Conservation (phyloP, 2,888 invertebrate genomes). For the Limenitis camilla region DNA sequence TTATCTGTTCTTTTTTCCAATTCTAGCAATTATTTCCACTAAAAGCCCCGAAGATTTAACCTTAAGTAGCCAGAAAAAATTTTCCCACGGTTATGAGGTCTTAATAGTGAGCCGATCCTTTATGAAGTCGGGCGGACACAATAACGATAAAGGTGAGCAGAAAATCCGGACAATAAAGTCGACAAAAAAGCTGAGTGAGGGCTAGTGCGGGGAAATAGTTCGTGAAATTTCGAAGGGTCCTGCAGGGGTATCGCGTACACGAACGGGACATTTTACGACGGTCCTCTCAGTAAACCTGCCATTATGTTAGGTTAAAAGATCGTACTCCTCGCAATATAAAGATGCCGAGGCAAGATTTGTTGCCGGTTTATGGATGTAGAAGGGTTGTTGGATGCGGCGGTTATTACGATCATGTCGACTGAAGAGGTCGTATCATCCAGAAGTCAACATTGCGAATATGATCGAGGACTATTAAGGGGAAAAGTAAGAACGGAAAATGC, state of each 20-base stretch:
- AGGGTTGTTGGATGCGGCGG: constrained; percentile 68
- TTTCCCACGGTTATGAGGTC: constrained; percentile 74
- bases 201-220: constrained; percentile 72
- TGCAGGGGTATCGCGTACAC: constrained; percentile 38
- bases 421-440: constrained; percentile 66
- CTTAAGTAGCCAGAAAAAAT: constrained; percentile 22
- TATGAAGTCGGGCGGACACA: constrained; percentile 72
- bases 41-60: constrained; percentile 4
- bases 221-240: constrained; percentile 71
- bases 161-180: constrained; percentile 74
- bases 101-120: constrained; percentile 68
- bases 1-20: not conserved
- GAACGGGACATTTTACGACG: constrained; percentile 71
- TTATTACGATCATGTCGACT: constrained; percentile 70
- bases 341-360: constrained; percentile 73
- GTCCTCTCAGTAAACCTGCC: constrained; percentile 70
- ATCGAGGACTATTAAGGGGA: constrained; percentile 57
- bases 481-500: constrained; percentile 50
- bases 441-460: constrained; percentile 68
- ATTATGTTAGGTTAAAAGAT: constrained; percentile 74
- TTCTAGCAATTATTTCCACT: not conserved
- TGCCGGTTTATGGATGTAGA: constrained; percentile 68
- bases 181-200: constrained; percentile 68
- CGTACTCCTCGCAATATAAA: constrained; percentile 67
- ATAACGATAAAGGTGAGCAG: constrained; percentile 73